Conservation (phyloP, 2,113 vertebrate species). For the Nymphicus hollandicus region DNA sequence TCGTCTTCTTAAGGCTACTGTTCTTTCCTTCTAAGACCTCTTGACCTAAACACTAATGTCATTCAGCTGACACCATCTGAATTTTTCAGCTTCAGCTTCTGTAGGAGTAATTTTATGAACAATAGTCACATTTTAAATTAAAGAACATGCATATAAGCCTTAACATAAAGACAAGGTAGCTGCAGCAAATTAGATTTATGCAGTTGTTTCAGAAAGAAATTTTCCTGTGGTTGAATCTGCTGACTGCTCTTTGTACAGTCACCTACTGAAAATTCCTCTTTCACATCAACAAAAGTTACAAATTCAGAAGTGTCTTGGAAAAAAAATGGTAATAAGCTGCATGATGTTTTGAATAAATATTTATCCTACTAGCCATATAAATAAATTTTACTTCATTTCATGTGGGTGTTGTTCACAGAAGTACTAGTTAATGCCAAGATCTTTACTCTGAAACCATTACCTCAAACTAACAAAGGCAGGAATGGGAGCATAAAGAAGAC, state of each 20-base stretch:
- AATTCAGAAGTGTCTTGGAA: background rate
- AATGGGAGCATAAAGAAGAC: conserved; percentile 33
- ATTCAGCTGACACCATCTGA: background rate
- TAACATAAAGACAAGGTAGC: background rate
- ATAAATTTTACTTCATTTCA: background rate
- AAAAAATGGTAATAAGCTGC: background rate
- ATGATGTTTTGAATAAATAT: background rate
- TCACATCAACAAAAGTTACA: background rate
- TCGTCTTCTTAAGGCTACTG: background rate
- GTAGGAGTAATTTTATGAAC: background rate
- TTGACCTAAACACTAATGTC: background rate
- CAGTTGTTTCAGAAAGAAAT: background rate
- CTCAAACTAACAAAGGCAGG: background rate
- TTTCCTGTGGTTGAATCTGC: background rate
- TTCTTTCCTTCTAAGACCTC: background rate
- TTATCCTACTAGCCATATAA: background rate
- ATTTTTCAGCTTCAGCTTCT: background rate
- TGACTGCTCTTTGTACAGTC: background rate
- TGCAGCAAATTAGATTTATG: background rate
- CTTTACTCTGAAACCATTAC: background rate
- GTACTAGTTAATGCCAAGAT: background rate
- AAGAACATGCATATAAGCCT: background rate
- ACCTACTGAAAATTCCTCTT: background rate
- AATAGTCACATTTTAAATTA: background rate
- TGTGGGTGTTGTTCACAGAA: background rate